Base-by-base conservation (phyloP, 2,113 vertebrate genomes). In the Rana temporaria region DNA sequence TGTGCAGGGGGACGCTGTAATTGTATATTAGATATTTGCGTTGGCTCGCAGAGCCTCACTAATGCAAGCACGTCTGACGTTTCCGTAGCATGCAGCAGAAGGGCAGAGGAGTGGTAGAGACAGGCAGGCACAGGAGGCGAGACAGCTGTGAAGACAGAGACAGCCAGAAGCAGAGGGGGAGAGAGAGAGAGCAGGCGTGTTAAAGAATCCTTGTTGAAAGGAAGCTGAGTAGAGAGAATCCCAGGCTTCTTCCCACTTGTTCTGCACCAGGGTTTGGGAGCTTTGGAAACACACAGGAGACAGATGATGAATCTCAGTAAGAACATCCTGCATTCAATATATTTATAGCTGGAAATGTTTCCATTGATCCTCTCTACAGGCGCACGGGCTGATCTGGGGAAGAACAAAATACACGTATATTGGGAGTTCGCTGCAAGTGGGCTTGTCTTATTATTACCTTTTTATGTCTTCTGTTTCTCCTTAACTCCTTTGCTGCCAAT, bases 11-110 rank as follows among this genome's bases (percentile, higher is more conserved):
- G 89, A 89, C 60, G 92, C 90, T 90, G 92, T 95, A 94, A 95
- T 95, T 94, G 94, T 94, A 90, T 90, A 93, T 93, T 90, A 89
- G 92, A 89, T 90, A 90, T 91, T 92, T 86, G 89, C 86, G 89
- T 84, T 88, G 91, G 85, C 85, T 87, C n/a, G 81, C 71, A 82
- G 86, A 83, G 88, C 87, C 87, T 86, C 86, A 84, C 87, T 89
- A 89, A 90, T 89, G 90, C 88, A 87, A 84, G 84, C 86, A 86
- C 88, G 87, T 88, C 72, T 84, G 88, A 84, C 85, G 85, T 90
- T 91, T 90, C 89, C 82, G 75, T 85, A 78, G 73, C 83, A 86
- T 86, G 89, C 84, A 78, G 87, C 83, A 88, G 85, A 86, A 89
- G 90, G 90, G 90, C 90, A 87, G 87, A 85, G 72, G 89, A 87